These are phyloP conservation scores for Halictus quadricinctus DNA, from an alignment of 2,888 invertebrate genomes.

Conservation along the genomic window DNA sequence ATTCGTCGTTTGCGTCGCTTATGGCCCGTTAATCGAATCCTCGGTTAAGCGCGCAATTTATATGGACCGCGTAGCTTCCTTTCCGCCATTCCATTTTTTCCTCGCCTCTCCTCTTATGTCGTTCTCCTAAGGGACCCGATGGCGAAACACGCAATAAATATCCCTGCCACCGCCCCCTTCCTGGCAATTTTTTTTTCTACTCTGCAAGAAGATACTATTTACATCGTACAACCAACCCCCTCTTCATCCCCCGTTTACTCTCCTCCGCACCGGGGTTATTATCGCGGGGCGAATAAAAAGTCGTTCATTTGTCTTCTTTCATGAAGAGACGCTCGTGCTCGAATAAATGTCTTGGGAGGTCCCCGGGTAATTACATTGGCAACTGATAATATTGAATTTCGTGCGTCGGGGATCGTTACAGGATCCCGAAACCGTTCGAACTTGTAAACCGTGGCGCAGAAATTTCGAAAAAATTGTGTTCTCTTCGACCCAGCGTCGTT, in stretches of 20 bases:
- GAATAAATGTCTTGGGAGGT: not conserved
- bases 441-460: not conserved
- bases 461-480: not conserved
- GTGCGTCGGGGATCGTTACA: not conserved
- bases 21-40: slow-evolving; percentile 49
- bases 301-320: slow-evolving; percentile 11
- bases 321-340: slow-evolving; percentile 1
- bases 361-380: not conserved
- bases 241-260: too few relatives aligned
- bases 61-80: slow-evolving; percentile 27
- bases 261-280: not conserved
- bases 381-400: not conserved
- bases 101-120: not conserved
- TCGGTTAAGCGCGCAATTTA: slow-evolving; percentile 45
- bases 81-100: slow-evolving; percentile 34
- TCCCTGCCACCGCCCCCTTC: slow-evolving; percentile 16
- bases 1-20: slow-evolving; percentile 25
- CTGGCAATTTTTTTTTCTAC: slow-evolving; percentile 15
- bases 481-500: not conserved
- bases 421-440: not conserved
- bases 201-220: slow-evolving; percentile 34
- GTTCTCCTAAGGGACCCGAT: slow-evolving; percentile 27
- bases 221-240: slow-evolving; percentile 8
- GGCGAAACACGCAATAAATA: slow-evolving; percentile 46
- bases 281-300: slow-evolving; percentile 10